Base-by-base conservation (phyloP, 2,888 invertebrate species). In the Chaetogeoica ovagalla region DNA sequence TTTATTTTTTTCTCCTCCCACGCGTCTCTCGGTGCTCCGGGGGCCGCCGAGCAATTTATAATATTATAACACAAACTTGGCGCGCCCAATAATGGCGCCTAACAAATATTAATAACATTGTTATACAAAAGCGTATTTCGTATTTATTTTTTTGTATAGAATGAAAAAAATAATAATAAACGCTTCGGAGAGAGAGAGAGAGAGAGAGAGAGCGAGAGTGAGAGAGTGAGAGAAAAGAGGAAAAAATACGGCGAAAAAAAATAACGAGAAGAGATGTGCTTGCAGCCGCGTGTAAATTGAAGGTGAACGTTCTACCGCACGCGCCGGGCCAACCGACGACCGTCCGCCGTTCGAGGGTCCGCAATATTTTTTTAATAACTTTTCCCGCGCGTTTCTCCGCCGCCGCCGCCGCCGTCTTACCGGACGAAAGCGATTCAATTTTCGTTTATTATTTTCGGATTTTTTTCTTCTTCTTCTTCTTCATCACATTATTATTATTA, bases 71-170 rank as follows among this genome's bases (percentile, higher is more conserved):
- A 71, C 52, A 52, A 70, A 79, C 63, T 63, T 71, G n/a, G n/a
- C 57, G 62, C 65, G 21, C 55, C 62, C 70, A 55, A 68, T 65
- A 74, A 70, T 63, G 39, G 55, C 23, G 70, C 57, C 71, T 71
- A 79, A 79, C 71, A 79, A 79, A 79, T 79, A 79, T 79, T 79
- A 79, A 79, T 79, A 79, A 79, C 79, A 71, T 79, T 71, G 71
- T 63, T 79, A 63, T 55, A 79, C 30, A 43, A 43, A 71, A 79
- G 79, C 63, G 71, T 71, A 79, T 79, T 65, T 71, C 21, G 23
- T 74, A 23, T 73, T 62, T 63, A n/a, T 63, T 55, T 55, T 63
- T 55, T 55, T 65, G 55, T 37, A 30, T 2, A 30, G 4, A 30
- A 30, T 2, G 4, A 30, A 30, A 30, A 30, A 30, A 30, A 30